These are phyloP conservation scores for Drosophila pseudotakahashii DNA, from an alignment of 2,888 invertebrate species.

Conservation along the genomic window DNA sequence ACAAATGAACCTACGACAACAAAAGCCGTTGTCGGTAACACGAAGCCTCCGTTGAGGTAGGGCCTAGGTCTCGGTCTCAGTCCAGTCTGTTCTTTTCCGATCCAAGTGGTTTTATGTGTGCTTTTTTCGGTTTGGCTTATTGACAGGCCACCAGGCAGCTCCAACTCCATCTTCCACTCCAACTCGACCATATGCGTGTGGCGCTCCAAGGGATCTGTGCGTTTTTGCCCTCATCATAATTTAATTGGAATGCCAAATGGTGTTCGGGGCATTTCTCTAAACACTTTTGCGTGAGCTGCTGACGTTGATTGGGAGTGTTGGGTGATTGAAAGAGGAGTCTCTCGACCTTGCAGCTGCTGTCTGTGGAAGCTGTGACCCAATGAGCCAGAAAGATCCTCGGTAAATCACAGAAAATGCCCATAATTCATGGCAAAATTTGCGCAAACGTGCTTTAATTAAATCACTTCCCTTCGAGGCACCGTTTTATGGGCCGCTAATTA, in stretches of 20 bases:
- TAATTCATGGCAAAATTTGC: conserved; percentile 25
- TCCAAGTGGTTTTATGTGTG: neutral
- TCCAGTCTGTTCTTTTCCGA: conserved; percentile 11
- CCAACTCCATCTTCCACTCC: neutral
- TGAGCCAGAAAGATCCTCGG: conserved; percentile 8
- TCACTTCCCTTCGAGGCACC: conserved; percentile 33
- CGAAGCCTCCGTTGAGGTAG: conserved; percentile 53
- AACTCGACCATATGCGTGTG: conserved; percentile 40
- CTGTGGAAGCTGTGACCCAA: conserved; percentile 26
- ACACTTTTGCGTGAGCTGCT: conserved; percentile 50
- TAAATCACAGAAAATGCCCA: conserved; percentile 33
- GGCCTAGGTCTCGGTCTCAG: neutral
- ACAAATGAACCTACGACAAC: conserved; percentile 77
- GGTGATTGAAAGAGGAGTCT: neutral
- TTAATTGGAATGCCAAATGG: conserved; percentile 48
- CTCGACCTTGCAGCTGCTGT: conserved; percentile 1
- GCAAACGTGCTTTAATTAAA: conserved; percentile 36
- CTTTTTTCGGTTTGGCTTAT: conserved; percentile 31
- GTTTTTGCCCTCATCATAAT: conserved; percentile 31
- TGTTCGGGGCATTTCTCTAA: conserved; percentile 38
- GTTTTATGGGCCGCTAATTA: conserved; percentile 39
- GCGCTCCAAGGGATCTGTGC: conserved; percentile 42
- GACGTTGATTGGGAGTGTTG: conserved; percentile 25
- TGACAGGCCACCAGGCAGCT: conserved; percentile 53
- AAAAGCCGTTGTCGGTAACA: conserved; percentile 64